Percentiles rank a stretch among this genome's conserved stretches.
Evolutionary conservation across 2,888 invertebrate species (phyloP).

Genomic region (Stenchaetothrips biformis): DNA sequence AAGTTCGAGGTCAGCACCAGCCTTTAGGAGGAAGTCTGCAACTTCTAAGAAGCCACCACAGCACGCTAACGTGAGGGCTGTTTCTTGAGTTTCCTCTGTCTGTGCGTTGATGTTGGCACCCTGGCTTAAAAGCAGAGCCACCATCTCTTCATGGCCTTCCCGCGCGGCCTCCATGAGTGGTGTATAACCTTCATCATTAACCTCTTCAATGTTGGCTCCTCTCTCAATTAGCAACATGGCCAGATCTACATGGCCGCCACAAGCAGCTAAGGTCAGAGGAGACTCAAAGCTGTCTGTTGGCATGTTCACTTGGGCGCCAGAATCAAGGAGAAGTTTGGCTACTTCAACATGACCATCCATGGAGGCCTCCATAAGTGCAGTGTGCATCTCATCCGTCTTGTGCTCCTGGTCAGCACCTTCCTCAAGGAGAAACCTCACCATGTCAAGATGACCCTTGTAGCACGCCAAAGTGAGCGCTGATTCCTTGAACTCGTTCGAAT

Average conservation of each 20-base stretch:
- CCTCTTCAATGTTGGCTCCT: constrained; percentile 98
- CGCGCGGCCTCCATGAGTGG: constrained; percentile 98
- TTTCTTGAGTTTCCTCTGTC: constrained; percentile 98
- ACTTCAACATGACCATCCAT: constrained; percentile 99
- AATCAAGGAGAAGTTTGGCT: constrained; percentile 86
- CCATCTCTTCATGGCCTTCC: constrained; percentile 98
- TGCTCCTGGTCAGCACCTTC: constrained; percentile 97
- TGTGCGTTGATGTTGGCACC: constrained; percentile 93
- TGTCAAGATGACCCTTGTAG: constrained; percentile 93
- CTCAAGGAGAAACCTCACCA: constrained; percentile 92
- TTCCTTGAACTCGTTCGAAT: constrained; percentile 98
- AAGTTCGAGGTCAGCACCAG: constrained; percentile 89
- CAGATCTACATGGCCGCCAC: constrained; percentile 96
- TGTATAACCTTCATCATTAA: constrained; percentile 98
- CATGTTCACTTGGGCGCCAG: constrained; percentile 98
- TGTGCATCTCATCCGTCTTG: constrained; percentile 99
- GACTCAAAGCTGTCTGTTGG: constrained; percentile 99
- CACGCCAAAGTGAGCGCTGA: constrained; percentile 92
- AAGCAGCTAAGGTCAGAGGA: constrained; percentile 94
- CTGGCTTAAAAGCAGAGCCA: constrained; percentile 75
- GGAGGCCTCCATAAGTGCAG: constrained; percentile 98
- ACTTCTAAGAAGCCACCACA: constrained; percentile 94
- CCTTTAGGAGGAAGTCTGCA: constrained; percentile 90
- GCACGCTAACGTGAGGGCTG: constrained; percentile 87
- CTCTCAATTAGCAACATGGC: constrained; percentile 92